A percentile compares a stretch with the other conserved stretches of the same genome.
phyloP scores from a whole-genome alignment of 2,797 vertebrate species.

The Hirundo rustica region DNA sequence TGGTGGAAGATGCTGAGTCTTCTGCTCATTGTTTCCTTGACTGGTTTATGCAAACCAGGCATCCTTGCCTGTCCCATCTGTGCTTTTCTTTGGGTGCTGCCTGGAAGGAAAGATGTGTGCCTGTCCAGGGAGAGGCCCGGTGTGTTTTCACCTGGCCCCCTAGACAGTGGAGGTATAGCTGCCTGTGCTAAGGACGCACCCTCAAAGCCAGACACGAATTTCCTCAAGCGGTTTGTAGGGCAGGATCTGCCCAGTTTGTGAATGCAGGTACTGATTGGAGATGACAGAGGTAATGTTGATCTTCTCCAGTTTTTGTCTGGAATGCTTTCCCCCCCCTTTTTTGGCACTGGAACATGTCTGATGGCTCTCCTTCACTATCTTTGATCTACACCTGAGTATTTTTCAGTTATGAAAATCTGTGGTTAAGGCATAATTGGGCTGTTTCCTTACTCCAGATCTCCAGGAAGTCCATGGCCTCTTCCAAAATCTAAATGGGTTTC shows the following conservation, averaged over 20 bases:
- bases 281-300: neutral
- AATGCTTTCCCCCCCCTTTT: neutral
- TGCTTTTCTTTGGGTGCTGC: neutral
- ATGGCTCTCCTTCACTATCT: neutral
- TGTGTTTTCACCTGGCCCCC: neutral
- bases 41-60: neutral
- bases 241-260: neutral
- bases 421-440: neutral
- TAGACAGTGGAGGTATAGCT: accelerated
- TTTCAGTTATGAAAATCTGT: conserved; percentile 5
- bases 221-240: neutral
- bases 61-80: neutral
- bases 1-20: neutral
- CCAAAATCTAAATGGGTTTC: neutral
- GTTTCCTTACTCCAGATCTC: neutral
- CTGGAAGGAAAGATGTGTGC: neutral
- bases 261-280: neutral
- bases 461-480: neutral
- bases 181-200: neutral
- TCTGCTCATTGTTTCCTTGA: neutral
- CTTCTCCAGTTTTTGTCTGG: neutral
- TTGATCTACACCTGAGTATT: neutral
- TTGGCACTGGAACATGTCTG: neutral
- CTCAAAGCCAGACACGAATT: neutral
- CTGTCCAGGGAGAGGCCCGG: accelerated